Evolutionary conservation across 2,888 invertebrate genomes (phyloP), one percentile per base, ranked within the genome.

Genomic region (Phengaris arion): DNA sequence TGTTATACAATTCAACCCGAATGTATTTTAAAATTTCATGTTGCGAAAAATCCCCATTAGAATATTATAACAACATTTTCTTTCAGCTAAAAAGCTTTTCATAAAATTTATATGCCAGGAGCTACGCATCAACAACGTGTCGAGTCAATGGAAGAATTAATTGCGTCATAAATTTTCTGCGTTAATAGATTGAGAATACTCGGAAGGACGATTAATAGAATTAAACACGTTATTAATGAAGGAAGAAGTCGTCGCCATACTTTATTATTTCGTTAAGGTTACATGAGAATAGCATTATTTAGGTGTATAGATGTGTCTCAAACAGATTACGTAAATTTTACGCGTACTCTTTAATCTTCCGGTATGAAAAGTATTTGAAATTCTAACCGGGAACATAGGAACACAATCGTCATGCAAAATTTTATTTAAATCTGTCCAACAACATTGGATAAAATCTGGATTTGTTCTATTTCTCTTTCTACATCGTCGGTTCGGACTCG

Each of bases 41-140:
- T 57, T 15, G 15, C 57, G 57, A 57, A 57, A 57, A 57, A 57
- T 57, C 57, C 69, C 15, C 51, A 70, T 70, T 51, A 51, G 69
- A 70, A 70, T 5, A n/a, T 70, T 51, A 70, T 15, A 15, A n/a
- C 22, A 15, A n/a, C 22, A 46, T 70, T 70, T 51, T 51, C 69
- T 48, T 51, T 68, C 22, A 45, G 45, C 69, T n/a, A 10, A 70
- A 70, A 70, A 51, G 51, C 69, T 15, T 70, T 70, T 70, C 46
- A 70, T 22, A 52, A 35, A 52, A 35, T 35, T 35, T 35, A 12
- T 70, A 70, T 52, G 52, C 51, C 70, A 22, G 22, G 69, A 70
- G 69, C 15, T 9, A 51, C 69, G 51, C 35, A 3, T 35, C 4
- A 35, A 35, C 35, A 4, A 70, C 13, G 7, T 70, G 12, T 22